phyloP scores from a whole-genome alignment of 2,888 invertebrate species.

The Leistus spinibarbis region DNA sequence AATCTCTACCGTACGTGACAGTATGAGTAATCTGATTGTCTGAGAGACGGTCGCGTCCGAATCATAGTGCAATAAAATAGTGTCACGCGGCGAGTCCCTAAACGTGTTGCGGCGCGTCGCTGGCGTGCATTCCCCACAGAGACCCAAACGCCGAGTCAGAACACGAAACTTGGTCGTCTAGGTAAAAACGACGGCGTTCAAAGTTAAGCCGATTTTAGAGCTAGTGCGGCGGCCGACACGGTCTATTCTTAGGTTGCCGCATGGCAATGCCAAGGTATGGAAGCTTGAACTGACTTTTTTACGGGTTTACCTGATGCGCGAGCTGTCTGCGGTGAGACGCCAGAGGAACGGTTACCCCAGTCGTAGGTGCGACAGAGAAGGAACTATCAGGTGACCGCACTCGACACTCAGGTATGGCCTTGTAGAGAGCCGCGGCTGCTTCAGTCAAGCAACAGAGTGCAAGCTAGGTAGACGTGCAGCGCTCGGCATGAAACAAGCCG shows the following conservation, averaged over 20 bases:
- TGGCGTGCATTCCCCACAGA: constrained; percentile 5
- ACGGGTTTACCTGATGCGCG: constrained; percentile 43
- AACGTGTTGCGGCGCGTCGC: background rate
- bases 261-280: constrained; percentile 53
- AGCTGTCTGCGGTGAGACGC: constrained; percentile 40
- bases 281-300: constrained; percentile 56
- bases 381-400: constrained; percentile 54
- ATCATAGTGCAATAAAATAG: constrained; percentile 16
- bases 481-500: constrained; percentile 59
- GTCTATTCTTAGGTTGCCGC: constrained; percentile 52
- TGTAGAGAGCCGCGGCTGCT: constrained; percentile 59
- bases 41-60: background rate
- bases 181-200: constrained; percentile 3
- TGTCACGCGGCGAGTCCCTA: constrained; percentile 2
- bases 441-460: constrained; percentile 64
- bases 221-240: constrained; percentile 51
- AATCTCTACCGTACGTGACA: constrained; percentile 5
- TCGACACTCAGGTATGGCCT: constrained; percentile 51
- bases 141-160: constrained; percentile 1
- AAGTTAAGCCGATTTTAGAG: background rate
- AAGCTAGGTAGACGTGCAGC: constrained; percentile 66
- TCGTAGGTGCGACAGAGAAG: constrained; percentile 49
- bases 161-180: constrained; percentile 8
- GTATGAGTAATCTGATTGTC: constrained; percentile 17
- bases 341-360: constrained; percentile 43